Conservation (phyloP, 2,797 vertebrate genomes). For the Centropyge bicolor region DNA sequence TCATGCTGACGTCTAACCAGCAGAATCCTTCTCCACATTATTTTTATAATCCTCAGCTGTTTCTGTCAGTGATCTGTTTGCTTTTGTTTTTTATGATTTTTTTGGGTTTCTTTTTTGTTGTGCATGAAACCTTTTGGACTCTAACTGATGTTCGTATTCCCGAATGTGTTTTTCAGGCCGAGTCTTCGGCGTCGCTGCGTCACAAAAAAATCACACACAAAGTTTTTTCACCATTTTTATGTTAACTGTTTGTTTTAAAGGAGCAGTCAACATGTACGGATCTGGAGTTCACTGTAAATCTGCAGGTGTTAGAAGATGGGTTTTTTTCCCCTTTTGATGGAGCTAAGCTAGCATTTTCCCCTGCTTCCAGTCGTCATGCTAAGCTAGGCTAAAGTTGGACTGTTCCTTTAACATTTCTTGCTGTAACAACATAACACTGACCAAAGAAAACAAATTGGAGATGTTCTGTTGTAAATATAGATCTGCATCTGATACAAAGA, state of each 20-base stretch:
- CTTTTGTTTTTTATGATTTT: slow-evolving; percentile 35
- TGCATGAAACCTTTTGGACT: slow-evolving; percentile 74
- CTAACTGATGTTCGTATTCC: slow-evolving; percentile 30
- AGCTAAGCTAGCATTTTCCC: background rate
- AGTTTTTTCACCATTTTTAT: background rate
- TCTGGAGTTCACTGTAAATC: background rate
- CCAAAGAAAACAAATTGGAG: slow-evolving; percentile 7
- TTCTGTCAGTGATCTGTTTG: slow-evolving; percentile 38
- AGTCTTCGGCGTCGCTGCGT: slow-evolving; percentile 10
- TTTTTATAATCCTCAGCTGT: slow-evolving; percentile 79
- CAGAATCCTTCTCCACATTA: slow-evolving; percentile 75
- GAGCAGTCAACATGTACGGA: background rate
- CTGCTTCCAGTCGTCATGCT: slow-evolving; percentile 15
- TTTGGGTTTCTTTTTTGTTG: slow-evolving; percentile 46
- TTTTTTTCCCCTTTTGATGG: background rate
- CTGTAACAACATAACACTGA: background rate
- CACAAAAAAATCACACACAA: background rate
- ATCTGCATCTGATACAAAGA: background rate
- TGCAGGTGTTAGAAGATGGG: background rate
- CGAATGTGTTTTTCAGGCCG: slow-evolving; percentile 39
- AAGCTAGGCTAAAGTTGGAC: slow-evolving; percentile 28
- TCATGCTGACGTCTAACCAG: slow-evolving; percentile 77
- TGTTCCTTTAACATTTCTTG: slow-evolving; percentile 5
- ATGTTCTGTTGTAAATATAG: slow-evolving; percentile 3
- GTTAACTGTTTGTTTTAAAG: background rate